These are phyloP conservation scores for Pediacus dermestoides DNA, from an alignment of 2,888 invertebrate species.

Conservation along the genomic window DNA sequence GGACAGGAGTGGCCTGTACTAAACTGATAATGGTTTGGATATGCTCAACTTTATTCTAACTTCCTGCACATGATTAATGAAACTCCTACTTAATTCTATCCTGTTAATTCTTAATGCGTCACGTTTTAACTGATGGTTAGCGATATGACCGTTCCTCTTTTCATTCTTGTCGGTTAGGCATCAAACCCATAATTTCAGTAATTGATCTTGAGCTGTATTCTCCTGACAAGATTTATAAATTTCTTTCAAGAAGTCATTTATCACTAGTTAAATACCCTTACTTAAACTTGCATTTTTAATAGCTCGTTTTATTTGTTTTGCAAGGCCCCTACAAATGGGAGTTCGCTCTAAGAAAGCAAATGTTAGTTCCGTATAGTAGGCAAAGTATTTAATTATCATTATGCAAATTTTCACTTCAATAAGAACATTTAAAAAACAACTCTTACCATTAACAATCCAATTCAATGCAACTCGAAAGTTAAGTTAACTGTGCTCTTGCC, in stretches of 20 bases:
- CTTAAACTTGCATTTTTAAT: constrained; percentile 23
- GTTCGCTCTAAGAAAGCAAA: constrained; percentile 4
- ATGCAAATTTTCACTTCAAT: constrained; percentile 23
- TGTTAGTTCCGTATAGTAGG: not conserved
- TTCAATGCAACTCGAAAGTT: constrained; percentile 11
- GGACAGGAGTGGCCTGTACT: constrained; percentile 41
- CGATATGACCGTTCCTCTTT: constrained; percentile 19
- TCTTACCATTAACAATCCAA: constrained; percentile 23
- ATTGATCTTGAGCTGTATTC: constrained; percentile 38
- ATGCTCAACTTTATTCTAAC: constrained; percentile 34
- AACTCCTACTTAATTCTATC: constrained; percentile 45
- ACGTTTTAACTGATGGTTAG: constrained; percentile 39
- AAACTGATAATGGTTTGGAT: constrained; percentile 40
- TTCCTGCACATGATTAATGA: constrained; percentile 48
- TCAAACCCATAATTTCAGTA: constrained; percentile 35
- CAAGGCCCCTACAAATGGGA: constrained; percentile 21
- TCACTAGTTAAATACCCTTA: constrained; percentile 27
- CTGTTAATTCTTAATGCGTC: constrained; percentile 47
- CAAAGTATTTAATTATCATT: constrained; percentile 19
- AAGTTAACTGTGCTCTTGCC: too few species aligned
- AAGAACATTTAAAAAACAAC: constrained; percentile 23
- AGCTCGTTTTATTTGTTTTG: constrained; percentile 23
- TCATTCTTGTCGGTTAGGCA: constrained; percentile 3
- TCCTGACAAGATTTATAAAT: constrained; percentile 42
- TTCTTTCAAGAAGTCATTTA: constrained; percentile 34